Conservation (phyloP, 2,113 vertebrate species). For the Phoenicopterus ruber region DNA sequence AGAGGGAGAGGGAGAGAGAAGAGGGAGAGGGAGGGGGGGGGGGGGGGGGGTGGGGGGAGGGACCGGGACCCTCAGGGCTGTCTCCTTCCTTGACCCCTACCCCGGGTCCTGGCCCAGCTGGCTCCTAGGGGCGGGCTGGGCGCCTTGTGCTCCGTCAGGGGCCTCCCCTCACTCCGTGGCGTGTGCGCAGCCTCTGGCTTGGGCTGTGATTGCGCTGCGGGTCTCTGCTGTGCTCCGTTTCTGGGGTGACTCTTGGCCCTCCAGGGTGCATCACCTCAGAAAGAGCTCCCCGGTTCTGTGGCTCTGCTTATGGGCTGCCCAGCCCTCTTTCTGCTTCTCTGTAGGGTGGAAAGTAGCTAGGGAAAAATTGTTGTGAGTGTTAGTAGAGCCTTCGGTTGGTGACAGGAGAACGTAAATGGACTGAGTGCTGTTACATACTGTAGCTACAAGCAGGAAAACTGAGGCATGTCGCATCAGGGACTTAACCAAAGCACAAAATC, state of each 20-base stretch:
- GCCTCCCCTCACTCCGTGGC: rapidly evolving
- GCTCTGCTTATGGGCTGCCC: background rate
- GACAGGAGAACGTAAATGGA: background rate
- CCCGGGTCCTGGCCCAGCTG: rapidly evolving
- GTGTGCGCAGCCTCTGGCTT: background rate
- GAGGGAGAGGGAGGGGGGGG: too few species aligned
- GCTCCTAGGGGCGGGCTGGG: rapidly evolving
- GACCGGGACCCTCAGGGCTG: rapidly evolving
- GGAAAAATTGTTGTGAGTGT: background rate
- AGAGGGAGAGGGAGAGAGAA: too few species aligned
- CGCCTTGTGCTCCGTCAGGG: background rate
- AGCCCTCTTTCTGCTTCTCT: too few species aligned
- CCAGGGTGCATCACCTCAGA: rapidly evolving
- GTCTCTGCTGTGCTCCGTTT: rapidly evolving
- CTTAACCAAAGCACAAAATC: background rate
- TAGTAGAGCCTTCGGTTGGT: too few species aligned
- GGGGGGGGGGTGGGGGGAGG: rapidly evolving
- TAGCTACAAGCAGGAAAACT: background rate
- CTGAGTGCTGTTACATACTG: rapidly evolving
- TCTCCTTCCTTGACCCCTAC: rapidly evolving
- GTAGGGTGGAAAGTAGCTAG: background rate
- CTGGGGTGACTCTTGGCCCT: too few species aligned
- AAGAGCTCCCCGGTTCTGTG: rapidly evolving
- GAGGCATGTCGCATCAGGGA: background rate
- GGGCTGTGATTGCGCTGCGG: rapidly evolving